Evolutionary conservation across 2,888 invertebrate genomes (phyloP).

Genomic region (Limenitis camilla): DNA sequence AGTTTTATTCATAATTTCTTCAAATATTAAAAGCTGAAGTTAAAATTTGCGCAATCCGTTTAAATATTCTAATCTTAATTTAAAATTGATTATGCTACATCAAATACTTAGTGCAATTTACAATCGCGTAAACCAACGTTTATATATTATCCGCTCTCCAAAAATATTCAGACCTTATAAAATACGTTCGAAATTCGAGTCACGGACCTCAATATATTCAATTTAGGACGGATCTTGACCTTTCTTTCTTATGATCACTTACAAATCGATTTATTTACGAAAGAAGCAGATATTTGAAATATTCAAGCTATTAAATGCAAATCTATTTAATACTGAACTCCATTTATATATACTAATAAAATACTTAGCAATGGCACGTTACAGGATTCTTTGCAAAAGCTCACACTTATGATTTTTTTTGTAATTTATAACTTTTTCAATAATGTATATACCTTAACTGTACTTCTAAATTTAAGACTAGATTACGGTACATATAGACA

Average conservation of each 20-base stretch:
- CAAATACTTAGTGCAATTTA: conserved; percentile 14
- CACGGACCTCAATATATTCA: conserved; percentile 22
- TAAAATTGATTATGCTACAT: background rate
- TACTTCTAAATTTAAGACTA: conserved; percentile 14
- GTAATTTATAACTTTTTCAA: background rate
- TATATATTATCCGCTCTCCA: conserved; percentile 11
- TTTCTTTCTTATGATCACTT: conserved; percentile 16
- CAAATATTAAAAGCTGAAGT: background rate
- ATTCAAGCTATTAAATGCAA: conserved; percentile 5
- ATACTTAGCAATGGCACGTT: conserved; percentile 12
- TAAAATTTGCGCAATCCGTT: background rate
- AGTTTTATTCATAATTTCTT: no score
- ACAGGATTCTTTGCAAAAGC: background rate
- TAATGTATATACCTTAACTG: conserved; percentile 1
- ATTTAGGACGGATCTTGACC: conserved; percentile 31
- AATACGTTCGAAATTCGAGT: conserved; percentile 20
- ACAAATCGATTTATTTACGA: conserved; percentile 5
- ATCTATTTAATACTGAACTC: conserved; percentile 10
- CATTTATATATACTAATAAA: background rate
- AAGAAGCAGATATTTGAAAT: background rate
- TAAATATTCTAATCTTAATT: background rate
- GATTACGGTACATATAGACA: conserved; percentile 17
- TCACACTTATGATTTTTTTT: no score
- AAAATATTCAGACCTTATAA: conserved; percentile 14
- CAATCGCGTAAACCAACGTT: conserved; percentile 12